phyloP scores from a whole-genome alignment of 2,888 invertebrate species.

The Neoitamus cyanurus region DNA sequence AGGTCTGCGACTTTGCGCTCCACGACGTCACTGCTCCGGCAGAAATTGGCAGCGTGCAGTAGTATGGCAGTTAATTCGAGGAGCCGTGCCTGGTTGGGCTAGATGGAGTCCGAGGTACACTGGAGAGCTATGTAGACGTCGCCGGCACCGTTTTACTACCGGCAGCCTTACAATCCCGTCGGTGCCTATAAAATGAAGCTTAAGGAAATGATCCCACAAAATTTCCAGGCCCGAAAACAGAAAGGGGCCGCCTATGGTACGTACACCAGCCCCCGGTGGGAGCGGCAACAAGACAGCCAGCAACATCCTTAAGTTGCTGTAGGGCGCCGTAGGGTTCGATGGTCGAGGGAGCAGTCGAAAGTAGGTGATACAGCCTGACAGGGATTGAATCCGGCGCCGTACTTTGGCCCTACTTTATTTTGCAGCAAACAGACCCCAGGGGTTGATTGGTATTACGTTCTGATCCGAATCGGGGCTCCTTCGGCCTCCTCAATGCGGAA shows the following conservation, averaged over 20 bases:
- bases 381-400: constrained; percentile 14
- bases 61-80: not conserved
- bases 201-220: constrained; percentile 43
- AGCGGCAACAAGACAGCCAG: not conserved
- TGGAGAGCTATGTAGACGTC: constrained; percentile 36
- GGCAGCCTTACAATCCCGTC: constrained; percentile 20
- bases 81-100: not conserved
- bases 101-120: constrained; percentile 25
- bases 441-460: constrained; percentile 31
- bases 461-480: not conserved
- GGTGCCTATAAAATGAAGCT: constrained; percentile 38
- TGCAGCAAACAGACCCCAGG: constrained; percentile 39
- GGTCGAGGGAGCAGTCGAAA: constrained; percentile 19
- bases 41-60: not conserved
- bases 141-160: constrained; percentile 44
- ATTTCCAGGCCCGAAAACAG: constrained; percentile 2
- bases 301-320: constrained; percentile 2
- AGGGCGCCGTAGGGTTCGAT: constrained; percentile 12
- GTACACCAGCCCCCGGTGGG: not conserved
- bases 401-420: constrained; percentile 37
- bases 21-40: constrained; percentile 4
- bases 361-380: constrained; percentile 23
- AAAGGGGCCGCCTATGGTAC: constrained; percentile 6
- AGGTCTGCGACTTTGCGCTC: constrained; percentile 29
- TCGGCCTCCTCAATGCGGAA: not conserved